Conservation (phyloP, 1,140 invertebrate genomes). For the Hesperophylax magnus region DNA sequence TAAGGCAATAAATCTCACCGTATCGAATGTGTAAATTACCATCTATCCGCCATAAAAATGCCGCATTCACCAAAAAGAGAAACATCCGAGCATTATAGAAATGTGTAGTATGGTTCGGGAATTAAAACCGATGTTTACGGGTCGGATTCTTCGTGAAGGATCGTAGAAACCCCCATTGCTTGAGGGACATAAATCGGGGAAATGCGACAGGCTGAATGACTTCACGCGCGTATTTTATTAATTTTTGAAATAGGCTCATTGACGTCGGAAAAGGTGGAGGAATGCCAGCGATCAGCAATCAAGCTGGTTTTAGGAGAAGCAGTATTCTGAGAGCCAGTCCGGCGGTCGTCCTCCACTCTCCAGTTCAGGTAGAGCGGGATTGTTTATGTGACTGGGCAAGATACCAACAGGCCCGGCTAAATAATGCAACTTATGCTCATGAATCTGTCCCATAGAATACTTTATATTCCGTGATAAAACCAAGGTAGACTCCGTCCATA, state of each 20-base stretch:
- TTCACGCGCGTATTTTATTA: constrained; percentile 50
- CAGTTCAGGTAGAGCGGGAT: constrained; percentile 12
- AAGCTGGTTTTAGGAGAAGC: not conserved
- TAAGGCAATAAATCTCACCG: constrained; percentile 46
- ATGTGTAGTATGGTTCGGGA: constrained; percentile 2
- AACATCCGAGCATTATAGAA: constrained; percentile 25
- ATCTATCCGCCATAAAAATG: constrained; percentile 48
- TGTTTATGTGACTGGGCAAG: constrained; percentile 37
- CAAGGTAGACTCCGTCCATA: constrained; percentile 23
- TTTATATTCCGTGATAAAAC: constrained; percentile 50
- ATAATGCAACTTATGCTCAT: constrained; percentile 45
- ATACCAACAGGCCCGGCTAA: constrained; percentile 35
- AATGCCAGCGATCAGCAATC: constrained; percentile 31
- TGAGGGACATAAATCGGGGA: constrained; percentile 46
- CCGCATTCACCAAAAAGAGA: constrained; percentile 33
- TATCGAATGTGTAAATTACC: constrained; percentile 50
- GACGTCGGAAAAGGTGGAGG: constrained; percentile 43
- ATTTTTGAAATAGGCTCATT: constrained; percentile 48
- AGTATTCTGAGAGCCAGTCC: not conserved
- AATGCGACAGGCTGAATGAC: constrained; percentile 46
- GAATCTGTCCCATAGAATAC: constrained; percentile 42
- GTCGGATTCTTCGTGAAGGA: constrained; percentile 12
- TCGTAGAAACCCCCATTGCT: constrained; percentile 23
- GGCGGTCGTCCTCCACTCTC: not conserved
- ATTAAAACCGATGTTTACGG: constrained; percentile 37